Base-by-base conservation (phyloP, 2,888 invertebrate species). In the Eristalis intricaria region DNA sequence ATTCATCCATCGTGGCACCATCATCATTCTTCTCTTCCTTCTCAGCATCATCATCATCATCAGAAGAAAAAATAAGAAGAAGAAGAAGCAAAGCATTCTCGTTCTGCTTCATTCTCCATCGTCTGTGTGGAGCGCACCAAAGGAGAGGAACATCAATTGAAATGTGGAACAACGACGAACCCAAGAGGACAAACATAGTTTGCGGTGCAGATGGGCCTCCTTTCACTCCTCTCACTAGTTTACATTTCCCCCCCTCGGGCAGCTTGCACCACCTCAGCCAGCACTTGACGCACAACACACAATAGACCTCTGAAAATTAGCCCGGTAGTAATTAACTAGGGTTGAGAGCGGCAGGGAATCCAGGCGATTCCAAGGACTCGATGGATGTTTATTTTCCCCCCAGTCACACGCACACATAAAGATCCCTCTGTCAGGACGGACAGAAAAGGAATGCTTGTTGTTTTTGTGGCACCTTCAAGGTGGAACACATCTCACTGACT, bases 101-200 rank as follows among this genome's bases (percentile, higher is more conserved):
- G 10, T 35, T 35, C 10, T 11, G 10, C 4, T 11, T 8, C 35
- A 35, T 35, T 11, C 35, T 35, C 35, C 32, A 5, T 32, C 32
- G 32, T 5, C 32, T 8, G 35, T 35, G 32, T 32, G 32, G 32
- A 5, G 8, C n/a, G n/a, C 32, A 10, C 32, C 32, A 32, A 32
- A 32, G 38, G 22, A 56, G 10, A 19, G 56, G 56, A 56, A 56
- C 50, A 22, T n/a, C 50, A 19, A 50, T 60, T 60, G 15, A 60
- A 60, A 60, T 23, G 26, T 60, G 26, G 60, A 26, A 26, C 60
- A 60, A 60, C 60, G 26, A 15, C 26, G 60, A 15, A 26, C 60
- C 60, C 26, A 40, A 29, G 75, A 60, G 70, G 66, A 84, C 80
- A 75, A 66, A 84, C 80, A 66, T 63, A 65, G 80, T 76, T 81